These are phyloP conservation scores for Onychostruthus taczanowskii DNA, from an alignment of 2,113 vertebrate species.

Conservation along the genomic window DNA sequence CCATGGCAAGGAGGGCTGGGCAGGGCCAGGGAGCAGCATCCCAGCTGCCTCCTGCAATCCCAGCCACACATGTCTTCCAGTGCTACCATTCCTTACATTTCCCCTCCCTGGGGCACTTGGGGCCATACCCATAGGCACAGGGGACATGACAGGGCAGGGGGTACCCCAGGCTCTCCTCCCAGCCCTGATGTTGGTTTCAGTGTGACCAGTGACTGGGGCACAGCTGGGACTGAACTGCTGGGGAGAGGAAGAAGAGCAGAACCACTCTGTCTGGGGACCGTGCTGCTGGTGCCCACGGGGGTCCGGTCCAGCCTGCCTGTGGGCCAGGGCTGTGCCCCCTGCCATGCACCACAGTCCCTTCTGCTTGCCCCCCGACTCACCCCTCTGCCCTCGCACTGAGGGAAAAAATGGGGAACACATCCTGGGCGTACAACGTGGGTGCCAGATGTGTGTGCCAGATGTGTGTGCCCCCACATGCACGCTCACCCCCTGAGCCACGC, in stretches of 20 bases:
- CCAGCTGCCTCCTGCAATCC: not conserved
- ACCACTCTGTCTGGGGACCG: not conserved
- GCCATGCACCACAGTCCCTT: accelerated
- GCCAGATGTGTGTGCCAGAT: not conserved
- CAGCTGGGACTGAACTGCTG: accelerated
- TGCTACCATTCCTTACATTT: not conserved
- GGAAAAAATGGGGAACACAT: accelerated
- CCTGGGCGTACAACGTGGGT: accelerated
- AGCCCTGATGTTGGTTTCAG: not conserved
- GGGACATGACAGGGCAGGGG: accelerated
- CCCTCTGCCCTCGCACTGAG: not conserved
- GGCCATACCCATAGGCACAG: not conserved
- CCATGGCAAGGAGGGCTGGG: not conserved
- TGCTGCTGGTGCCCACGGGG: not conserved
- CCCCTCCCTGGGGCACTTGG: not conserved
- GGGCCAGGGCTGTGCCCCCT: accelerated
- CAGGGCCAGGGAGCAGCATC: not conserved
- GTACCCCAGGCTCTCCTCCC: not conserved
- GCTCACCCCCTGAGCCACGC: not conserved
- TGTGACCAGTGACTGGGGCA: not conserved
- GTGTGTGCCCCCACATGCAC: too few species aligned
- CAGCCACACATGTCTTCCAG: not conserved
- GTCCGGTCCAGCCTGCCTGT: accelerated
- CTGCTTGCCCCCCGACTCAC: not conserved
- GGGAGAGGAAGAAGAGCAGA: not conserved